A percentile compares a stretch with the other conserved stretches of the same genome.
Conservation (phyloP, 2,797 vertebrate species). For the Antennarius maculatus region DNA sequence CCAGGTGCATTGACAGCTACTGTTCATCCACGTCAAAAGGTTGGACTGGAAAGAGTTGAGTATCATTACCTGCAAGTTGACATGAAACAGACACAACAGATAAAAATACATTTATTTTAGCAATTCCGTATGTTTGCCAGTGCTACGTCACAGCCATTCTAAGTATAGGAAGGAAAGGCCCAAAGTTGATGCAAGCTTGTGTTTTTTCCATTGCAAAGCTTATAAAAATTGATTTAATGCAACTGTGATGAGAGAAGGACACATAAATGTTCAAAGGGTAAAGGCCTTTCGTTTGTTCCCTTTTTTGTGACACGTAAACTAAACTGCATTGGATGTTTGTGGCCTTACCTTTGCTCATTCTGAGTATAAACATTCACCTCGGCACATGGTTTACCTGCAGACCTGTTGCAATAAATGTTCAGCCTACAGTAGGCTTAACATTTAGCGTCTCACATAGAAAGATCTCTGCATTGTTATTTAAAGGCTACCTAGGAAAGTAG, state of each 20-base stretch:
- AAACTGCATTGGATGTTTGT: conserved; percentile 24
- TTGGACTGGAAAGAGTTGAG: neutral
- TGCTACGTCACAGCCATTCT: conserved; percentile 10
- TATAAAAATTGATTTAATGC: conserved; percentile 22
- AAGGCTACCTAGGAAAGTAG: conserved; percentile 44
- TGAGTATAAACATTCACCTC: conserved; percentile 41
- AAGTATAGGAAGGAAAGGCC: neutral
- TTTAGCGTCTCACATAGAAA: conserved; percentile 24
- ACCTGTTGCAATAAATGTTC: conserved; percentile 39
- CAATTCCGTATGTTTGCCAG: conserved; percentile 1
- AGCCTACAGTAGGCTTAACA: conserved; percentile 46
- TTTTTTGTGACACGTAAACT: conserved; percentile 34
- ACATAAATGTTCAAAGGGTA: conserved; percentile 24
- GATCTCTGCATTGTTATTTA: conserved; percentile 14
- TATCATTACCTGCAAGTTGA: conserved; percentile 26
- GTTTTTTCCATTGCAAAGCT: conserved; percentile 11
- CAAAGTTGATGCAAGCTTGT: neutral
- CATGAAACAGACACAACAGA: neutral
- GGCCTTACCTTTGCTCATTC: conserved; percentile 53
- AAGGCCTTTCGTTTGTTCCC: conserved; percentile 17
- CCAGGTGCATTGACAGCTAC: neutral
- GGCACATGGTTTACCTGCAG: conserved; percentile 24
- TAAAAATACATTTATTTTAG: conserved; percentile 5
- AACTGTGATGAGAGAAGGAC: neutral
- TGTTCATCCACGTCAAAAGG: conserved; percentile 22